Evolutionary conservation across 2,113 vertebrate species (phyloP).

Genomic region (Porphyrio hochstetteri): DNA sequence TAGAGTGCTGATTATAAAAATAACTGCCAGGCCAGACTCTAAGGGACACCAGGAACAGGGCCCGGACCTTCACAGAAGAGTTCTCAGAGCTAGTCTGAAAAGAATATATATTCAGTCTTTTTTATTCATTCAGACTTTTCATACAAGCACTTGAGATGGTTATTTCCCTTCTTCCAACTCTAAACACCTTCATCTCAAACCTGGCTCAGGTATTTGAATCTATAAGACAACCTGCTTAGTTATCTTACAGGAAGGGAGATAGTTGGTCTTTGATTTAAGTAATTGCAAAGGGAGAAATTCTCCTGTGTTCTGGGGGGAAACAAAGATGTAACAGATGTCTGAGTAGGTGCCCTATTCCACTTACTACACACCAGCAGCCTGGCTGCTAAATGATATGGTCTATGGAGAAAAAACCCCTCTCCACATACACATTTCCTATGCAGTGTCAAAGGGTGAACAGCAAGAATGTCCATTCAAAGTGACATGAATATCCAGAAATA

Average conservation of each 20-base stretch:
- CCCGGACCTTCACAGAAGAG: not conserved
- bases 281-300: not conserved
- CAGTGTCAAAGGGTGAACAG: not conserved
- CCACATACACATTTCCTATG: not conserved
- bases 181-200: not conserved
- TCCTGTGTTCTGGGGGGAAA: not conserved
- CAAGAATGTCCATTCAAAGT: not conserved
- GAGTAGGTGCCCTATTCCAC: not conserved
- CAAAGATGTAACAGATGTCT: not conserved
- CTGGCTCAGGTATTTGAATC: not conserved
- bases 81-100: not conserved
- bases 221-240: not conserved
- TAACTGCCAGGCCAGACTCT: not conserved
- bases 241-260: not conserved
- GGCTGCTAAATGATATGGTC: not conserved
- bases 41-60: rapidly evolving
- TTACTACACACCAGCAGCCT: not conserved
- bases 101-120: not conserved
- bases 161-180: not conserved
- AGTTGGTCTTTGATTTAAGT: not conserved
- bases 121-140: not conserved
- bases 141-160: not conserved
- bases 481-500: not conserved
- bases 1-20: not conserved
- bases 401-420: not conserved